Conservation (phyloP, 2,797 vertebrate genomes). For the Botia almorhae region DNA sequence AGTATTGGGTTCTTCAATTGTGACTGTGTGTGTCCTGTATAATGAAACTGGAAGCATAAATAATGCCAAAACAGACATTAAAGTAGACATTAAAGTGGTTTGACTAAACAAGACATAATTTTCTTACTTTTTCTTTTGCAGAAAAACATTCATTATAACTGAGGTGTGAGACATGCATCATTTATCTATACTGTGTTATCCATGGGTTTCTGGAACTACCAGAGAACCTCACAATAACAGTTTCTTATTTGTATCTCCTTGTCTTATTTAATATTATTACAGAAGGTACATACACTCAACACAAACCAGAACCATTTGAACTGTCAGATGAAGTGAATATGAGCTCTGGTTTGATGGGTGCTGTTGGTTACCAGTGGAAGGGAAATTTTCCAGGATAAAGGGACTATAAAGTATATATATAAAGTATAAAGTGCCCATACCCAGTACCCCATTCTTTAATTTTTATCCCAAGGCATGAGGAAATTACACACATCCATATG, state of each 20-base stretch:
- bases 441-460: neutral
- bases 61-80: neutral
- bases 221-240: neutral
- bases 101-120: neutral
- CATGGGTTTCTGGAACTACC: neutral
- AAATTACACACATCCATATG: neutral
- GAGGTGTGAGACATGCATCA: conserved; percentile 12
- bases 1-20: no score
- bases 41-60: no score
- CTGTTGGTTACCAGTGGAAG: neutral
- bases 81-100: neutral
- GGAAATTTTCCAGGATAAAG: neutral
- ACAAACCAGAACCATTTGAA: neutral
- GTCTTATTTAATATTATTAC: neutral
- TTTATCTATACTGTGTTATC: no score
- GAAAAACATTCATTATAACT: neutral
- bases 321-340: neutral
- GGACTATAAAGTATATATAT: neutral
- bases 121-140: conserved; percentile 3
- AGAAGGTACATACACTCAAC: neutral
- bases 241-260: neutral
- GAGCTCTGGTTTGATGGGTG: neutral
- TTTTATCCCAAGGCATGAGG: neutral
- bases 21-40: no score
- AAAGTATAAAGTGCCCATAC: neutral